A percentile compares a stretch with the other conserved stretches of the same genome.
Evolutionary conservation across 2,797 vertebrate species (phyloP).

Genomic region (Rhabdophis nuchalis): DNA sequence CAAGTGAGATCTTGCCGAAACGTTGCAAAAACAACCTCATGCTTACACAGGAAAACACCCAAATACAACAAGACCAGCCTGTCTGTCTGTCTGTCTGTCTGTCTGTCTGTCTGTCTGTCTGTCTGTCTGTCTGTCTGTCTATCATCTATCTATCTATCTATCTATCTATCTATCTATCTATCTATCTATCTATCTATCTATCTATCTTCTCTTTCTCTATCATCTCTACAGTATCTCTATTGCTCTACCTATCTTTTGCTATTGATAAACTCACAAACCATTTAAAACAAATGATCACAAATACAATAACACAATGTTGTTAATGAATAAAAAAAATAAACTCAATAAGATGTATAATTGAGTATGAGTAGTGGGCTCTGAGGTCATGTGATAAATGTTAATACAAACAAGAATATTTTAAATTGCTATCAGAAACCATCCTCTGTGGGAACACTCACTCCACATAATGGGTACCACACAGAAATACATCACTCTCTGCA

Average conservation of each 20-base stretch:
- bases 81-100: no score
- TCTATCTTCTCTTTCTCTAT: no score
- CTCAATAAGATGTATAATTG: not conserved
- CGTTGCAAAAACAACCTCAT: no score
- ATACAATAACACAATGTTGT: not conserved
- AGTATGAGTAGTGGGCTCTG: not conserved
- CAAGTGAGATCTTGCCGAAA: no score
- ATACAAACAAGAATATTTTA: not conserved
- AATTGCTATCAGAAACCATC: not conserved
- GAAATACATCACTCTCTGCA: not conserved
- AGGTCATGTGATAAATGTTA: not conserved
- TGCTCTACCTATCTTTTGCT: not conserved
- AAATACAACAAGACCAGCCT: no score
- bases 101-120: no score
- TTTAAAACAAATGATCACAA: not conserved
- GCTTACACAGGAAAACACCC: no score
- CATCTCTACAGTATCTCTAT: no score
- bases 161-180: no score
- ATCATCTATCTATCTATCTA: no score
- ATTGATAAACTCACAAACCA: not conserved
- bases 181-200: no score
- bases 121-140: no score
- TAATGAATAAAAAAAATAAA: not conserved
- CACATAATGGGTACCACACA: not conserved
- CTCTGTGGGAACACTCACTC: not conserved